phyloP scores from a whole-genome alignment of 2,113 vertebrate genomes.

The Toxotes jaculatrix region DNA sequence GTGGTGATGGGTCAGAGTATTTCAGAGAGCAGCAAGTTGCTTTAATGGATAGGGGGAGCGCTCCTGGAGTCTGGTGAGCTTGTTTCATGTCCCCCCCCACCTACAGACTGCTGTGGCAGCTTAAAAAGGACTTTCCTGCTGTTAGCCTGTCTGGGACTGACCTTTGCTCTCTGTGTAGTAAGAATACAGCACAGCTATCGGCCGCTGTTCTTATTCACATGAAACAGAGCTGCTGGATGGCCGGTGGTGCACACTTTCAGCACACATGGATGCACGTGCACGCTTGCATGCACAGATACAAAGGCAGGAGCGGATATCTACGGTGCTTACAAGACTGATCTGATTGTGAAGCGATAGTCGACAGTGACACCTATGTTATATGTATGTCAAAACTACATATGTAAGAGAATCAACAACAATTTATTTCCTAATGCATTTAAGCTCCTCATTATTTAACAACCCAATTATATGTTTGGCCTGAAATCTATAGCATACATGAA shows the following conservation, averaged over 20 bases:
- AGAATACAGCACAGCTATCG: constrained; percentile 68
- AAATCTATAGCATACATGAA: not conserved
- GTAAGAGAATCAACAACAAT: not conserved
- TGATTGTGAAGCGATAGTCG: not conserved
- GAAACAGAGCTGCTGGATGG: constrained; percentile 65
- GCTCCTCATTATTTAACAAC: not conserved
- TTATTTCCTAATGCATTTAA: not conserved
- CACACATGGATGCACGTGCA: constrained; percentile 43
- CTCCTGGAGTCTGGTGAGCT: constrained; percentile 48
- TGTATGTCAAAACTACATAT: not conserved
- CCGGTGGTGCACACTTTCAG: constrained; percentile 18
- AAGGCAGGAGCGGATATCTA: constrained; percentile 20
- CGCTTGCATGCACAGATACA: constrained; percentile 39
- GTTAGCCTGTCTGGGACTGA: constrained; percentile 74
- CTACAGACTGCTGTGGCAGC: constrained; percentile 46
- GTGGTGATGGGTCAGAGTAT: constrained; percentile 13
- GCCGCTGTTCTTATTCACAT: constrained; percentile 67
- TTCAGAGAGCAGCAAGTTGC: constrained; percentile 50
- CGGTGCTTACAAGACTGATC: not conserved
- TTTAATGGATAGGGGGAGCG: constrained; percentile 57
- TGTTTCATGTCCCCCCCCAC: constrained; percentile 77
- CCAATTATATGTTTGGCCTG: not conserved
- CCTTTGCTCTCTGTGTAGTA: constrained; percentile 84
- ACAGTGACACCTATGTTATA: not conserved
- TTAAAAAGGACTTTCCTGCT: constrained; percentile 80